Base-by-base conservation (phyloP, 2,888 invertebrate species). In the Hylaea fasciaria region DNA sequence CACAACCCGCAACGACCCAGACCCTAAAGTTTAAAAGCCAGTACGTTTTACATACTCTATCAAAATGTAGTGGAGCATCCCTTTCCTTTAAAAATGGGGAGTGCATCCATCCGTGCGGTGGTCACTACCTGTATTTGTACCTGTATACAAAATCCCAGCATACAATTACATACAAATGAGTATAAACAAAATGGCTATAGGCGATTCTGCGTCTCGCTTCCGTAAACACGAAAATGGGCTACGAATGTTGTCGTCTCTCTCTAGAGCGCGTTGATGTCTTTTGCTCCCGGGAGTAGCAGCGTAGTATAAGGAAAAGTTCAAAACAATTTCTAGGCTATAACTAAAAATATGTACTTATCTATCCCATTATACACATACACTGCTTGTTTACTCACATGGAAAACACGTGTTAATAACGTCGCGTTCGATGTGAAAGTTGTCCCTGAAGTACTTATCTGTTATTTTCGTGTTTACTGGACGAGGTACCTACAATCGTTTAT, bases 191-290 rank as follows among this genome's bases (percentile, higher is more conserved):
- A 81, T 75, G 73, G 76, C 80, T 84, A 83, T 75, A 83, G 68
- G 68, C 67, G 73, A 75, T 77, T 63, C 69, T 80, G 76, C 69
- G 78, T 91, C 91, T 81, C 84, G 77, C 83, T 91, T 80, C 74
- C 77, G 71, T 88, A 67, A 73, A 74, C 69, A 75, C 70, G 70
- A 78, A 78, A 80, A 74, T 66, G 52, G 66, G 69, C 71, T 71
- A 70, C 64, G 66, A 55, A 60, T 66, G 60, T 68, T 62, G 68
- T 70, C 68, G 68, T 88, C 87, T 81, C 86, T 72, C 74, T 83
- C 73, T 65, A 76, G 68, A 70, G 78, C 79, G 83, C 91, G 91
- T 91, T 90, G 89, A 91, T 86, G 89, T 91, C 91, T 90, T 91
- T 91, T 89, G 78, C 79, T 85, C 78, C 77, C 76, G 79, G 77